Conservation (phyloP, 64 coral and sea anemone genomes). For the Orbicella faveolata region DNA sequence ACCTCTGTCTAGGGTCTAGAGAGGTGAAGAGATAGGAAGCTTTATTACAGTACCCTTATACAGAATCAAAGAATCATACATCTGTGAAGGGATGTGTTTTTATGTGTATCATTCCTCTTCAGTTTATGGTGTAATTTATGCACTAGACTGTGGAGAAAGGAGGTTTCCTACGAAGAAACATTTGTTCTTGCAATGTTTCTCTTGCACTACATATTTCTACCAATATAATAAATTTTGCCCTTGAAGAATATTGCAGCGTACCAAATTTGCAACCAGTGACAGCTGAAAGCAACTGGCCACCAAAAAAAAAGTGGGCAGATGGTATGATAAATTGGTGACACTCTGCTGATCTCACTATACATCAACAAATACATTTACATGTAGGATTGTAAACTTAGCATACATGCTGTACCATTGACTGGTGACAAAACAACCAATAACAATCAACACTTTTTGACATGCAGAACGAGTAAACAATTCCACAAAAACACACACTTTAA, state of each 20-base stretch:
- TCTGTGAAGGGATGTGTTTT: conserved; percentile 28
- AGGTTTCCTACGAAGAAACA: background rate
- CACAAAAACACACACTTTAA: too few relatives aligned
- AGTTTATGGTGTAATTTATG: conserved; percentile 16
- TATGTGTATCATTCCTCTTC: conserved; percentile 12
- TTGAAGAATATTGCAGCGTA: background rate
- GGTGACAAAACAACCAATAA: too few relatives aligned
- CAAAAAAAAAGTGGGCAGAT: conserved; percentile 4
- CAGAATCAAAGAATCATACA: conserved; percentile 4
- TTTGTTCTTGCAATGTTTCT: background rate
- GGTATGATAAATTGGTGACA: conserved; percentile 12
- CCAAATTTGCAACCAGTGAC: background rate
- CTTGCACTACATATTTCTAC: conserved; percentile 10
- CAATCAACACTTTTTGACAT: too few relatives aligned
- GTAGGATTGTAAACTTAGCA: too few relatives aligned
- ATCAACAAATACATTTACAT: too few relatives aligned
- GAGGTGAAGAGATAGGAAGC: conserved; percentile 21
- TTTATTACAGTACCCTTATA: conserved; percentile 15
- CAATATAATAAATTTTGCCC: conserved; percentile 16
- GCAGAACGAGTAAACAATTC: too few relatives aligned
- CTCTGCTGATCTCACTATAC: too few relatives aligned
- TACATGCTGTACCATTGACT: too few relatives aligned
- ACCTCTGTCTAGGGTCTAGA: background rate
- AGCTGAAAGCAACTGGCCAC: conserved; percentile 25
- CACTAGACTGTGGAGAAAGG: background rate